phyloP scores from a whole-genome alignment of 2,113 vertebrate species.

The Megaceryle maxima region DNA sequence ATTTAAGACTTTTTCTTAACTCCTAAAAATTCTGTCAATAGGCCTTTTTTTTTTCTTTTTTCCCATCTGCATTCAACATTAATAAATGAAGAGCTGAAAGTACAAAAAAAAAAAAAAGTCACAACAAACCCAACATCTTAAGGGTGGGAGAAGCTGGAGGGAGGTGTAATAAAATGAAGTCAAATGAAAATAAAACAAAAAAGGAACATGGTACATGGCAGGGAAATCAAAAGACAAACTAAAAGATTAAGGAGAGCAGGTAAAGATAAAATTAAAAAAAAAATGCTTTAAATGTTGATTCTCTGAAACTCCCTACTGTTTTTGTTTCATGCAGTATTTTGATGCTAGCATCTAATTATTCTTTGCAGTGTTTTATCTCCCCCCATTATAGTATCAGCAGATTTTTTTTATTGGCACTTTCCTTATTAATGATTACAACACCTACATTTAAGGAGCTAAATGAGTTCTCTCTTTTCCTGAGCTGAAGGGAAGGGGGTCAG shows the following conservation, averaged over 20 bases:
- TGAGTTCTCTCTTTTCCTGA: slow-evolving; percentile 67
- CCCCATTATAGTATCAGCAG: slow-evolving; percentile 73
- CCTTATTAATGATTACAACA: slow-evolving; percentile 74
- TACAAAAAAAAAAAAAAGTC: not conserved
- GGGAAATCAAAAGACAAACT: slow-evolving; percentile 63
- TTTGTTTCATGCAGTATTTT: slow-evolving; percentile 72
- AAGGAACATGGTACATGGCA: slow-evolving; percentile 3
- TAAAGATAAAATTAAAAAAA: slow-evolving; percentile 66
- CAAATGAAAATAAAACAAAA: slow-evolving; percentile 57
- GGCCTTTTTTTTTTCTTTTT: not conserved
- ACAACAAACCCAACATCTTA: not conserved
- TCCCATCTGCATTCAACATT: not conserved
- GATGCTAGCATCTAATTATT: slow-evolving; percentile 73
- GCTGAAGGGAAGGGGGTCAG: slow-evolving; percentile 35
- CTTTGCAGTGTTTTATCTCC: slow-evolving; percentile 71
- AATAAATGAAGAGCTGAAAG: slow-evolving; percentile 52
- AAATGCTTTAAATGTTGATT: slow-evolving; percentile 66
- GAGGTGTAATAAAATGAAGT: slow-evolving; percentile 47
- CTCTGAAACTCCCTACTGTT: slow-evolving; percentile 65
- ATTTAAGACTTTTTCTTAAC: not conserved
- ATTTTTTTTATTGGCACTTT: slow-evolving; percentile 71
- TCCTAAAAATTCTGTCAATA: slow-evolving; percentile 7
- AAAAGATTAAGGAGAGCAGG: slow-evolving; percentile 67
- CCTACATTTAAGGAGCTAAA: slow-evolving; percentile 71
- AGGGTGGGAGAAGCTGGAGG: slow-evolving; percentile 12